Percentiles rank a stretch among this genome's conserved stretches.
Conservation (phyloP, 1,140 invertebrate species). For the Brachionus koreanus region DNA sequence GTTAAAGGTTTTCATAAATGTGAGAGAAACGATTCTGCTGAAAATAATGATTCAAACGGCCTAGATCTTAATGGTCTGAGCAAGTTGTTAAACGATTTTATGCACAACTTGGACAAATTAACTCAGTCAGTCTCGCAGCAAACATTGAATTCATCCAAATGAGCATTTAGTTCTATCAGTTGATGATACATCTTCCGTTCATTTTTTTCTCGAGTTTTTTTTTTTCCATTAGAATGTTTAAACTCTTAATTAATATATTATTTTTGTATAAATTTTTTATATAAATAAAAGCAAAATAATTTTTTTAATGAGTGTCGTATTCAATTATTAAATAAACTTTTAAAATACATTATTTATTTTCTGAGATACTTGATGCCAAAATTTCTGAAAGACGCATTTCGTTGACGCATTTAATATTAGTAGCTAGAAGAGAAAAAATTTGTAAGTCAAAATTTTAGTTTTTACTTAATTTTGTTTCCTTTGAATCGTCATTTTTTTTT, state of each 20-base stretch:
- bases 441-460: no score
- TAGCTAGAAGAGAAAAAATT: no score
- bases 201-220: background rate
- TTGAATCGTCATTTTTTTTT: background rate
- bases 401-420: no score
- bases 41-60: background rate
- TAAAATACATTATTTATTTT: no score
- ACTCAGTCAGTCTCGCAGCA: background rate
- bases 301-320: no score
- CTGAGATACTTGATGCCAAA: no score
- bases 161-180: background rate
- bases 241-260: background rate
- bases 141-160: background rate
- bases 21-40: background rate
- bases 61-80: background rate
- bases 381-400: no score
- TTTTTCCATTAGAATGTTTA: background rate
- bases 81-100: constrained; percentile 20
- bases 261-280: background rate
- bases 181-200: background rate
- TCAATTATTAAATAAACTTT: no score
- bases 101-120: constrained; percentile 28
- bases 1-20: background rate
- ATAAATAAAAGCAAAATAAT: no score
- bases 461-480: no score